Conservation (phyloP, 2,888 invertebrate species). For the Oasisia sp. region DNA sequence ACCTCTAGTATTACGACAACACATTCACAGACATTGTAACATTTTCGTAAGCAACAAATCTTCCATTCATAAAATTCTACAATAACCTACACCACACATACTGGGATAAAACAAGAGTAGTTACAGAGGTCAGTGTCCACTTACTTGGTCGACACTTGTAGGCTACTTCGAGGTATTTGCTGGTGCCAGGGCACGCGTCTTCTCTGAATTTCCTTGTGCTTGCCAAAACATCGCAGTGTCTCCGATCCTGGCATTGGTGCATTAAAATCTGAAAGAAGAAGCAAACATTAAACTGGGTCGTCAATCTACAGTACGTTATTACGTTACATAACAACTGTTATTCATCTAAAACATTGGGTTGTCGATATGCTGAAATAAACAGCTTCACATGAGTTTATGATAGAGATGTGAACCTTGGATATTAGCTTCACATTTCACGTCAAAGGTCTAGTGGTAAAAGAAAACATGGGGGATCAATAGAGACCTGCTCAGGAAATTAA, state of each 20-base stretch:
- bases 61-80: background rate
- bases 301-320: background rate
- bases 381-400: background rate
- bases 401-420: background rate
- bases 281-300: conserved; percentile 34
- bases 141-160: conserved; percentile 98
- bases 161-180: conserved; percentile 93
- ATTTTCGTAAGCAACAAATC: background rate
- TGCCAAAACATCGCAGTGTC: conserved; percentile 90
- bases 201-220: conserved; percentile 84
- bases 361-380: background rate
- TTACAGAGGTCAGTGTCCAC: conserved; percentile 34
- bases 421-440: background rate
- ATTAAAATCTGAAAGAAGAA: conserved; percentile 92
- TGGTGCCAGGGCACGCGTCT: conserved; percentile 91
- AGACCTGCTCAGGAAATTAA: background rate
- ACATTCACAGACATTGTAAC: too few relatives aligned
- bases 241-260: conserved; percentile 91
- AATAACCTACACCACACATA: too few relatives aligned
- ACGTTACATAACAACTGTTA: too few relatives aligned
- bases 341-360: too few relatives aligned
- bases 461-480: background rate
- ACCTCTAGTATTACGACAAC: too few relatives aligned
- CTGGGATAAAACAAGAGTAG: background rate
- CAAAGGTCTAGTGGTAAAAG: background rate